These are phyloP conservation scores for Xylocopa sonorina DNA, from an alignment of 1,140 invertebrate genomes.

Conservation along the genomic window DNA sequence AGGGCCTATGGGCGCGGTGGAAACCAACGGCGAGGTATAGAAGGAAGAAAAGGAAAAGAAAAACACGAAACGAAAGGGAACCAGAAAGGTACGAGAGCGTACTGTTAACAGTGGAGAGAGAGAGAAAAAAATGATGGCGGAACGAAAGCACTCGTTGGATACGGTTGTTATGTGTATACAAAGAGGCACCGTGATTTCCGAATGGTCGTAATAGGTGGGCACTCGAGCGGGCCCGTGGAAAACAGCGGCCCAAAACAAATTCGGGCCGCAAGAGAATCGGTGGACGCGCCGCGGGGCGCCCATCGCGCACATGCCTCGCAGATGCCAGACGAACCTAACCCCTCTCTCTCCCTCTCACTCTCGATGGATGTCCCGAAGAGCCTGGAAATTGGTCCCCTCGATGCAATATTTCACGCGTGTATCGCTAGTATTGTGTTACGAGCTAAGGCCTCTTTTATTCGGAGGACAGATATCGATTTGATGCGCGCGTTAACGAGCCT, in stretches of 20 bases:
- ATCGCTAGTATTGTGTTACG: conserved; percentile 62
- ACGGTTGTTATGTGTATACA: conserved; percentile 50
- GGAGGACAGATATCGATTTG: conserved; percentile 48
- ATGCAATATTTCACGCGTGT: conserved; percentile 63
- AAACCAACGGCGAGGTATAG: conserved; percentile 3
- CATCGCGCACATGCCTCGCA: conserved; percentile 65
- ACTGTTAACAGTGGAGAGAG: neutral
- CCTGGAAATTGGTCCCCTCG: conserved; percentile 58
- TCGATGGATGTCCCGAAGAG: conserved; percentile 41
- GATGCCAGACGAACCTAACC: conserved; percentile 62
- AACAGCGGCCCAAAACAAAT: conserved; percentile 63
- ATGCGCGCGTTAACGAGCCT: conserved; percentile 32
- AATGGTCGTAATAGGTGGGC: conserved; percentile 45
- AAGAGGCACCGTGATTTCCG: conserved; percentile 41
- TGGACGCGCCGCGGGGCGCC: conserved; percentile 52
- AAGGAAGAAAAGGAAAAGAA: neutral
- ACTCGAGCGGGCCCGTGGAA: conserved; percentile 45
- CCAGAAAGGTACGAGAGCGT: neutral
- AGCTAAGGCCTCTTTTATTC: conserved; percentile 28
- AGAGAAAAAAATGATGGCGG: neutral
- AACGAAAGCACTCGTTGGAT: conserved; percentile 45
- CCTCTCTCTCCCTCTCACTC: too few relatives aligned
- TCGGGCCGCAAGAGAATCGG: conserved; percentile 48
- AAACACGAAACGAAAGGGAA: neutral
- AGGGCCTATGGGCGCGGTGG: too few relatives aligned